Conservation (phyloP, 2,113 vertebrate species). For the Scophthalmus maximus region DNA sequence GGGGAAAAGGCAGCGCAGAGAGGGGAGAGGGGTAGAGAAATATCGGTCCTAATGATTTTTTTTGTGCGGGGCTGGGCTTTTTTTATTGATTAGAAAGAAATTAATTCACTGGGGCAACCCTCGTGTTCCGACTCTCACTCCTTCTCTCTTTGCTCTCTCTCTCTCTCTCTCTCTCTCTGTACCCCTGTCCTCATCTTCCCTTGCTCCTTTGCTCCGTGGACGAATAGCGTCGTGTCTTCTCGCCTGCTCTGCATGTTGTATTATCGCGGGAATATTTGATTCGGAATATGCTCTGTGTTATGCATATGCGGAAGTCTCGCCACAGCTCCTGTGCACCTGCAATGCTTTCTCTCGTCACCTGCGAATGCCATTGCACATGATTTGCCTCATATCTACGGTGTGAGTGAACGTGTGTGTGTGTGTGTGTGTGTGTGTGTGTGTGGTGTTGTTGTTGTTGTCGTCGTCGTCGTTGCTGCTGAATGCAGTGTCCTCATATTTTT, state of each 20-base stretch:
- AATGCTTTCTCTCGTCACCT: background rate
- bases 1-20: slow-evolving; percentile 59
- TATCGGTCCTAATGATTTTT: slow-evolving; percentile 72
- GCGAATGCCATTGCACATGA: background rate
- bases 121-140: slow-evolving; percentile 58
- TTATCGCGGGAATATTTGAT: slow-evolving; percentile 84
- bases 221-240: slow-evolving; percentile 74
- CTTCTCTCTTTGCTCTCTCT: slow-evolving; percentile 28
- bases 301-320: slow-evolving; percentile 53
- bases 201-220: slow-evolving; percentile 69
- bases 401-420: background rate
- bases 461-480: background rate
- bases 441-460: too few relatives aligned
- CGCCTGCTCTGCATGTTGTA: slow-evolving; percentile 82
- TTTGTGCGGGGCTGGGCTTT: slow-evolving; percentile 64
- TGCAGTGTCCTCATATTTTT: background rate
- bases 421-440: too few relatives aligned
- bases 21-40: slow-evolving; percentile 63
- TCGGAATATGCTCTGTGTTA: slow-evolving; percentile 54
- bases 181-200: slow-evolving; percentile 40
- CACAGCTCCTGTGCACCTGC: background rate
- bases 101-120: slow-evolving; percentile 80
- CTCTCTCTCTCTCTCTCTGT: slow-evolving; percentile 24
- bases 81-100: slow-evolving; percentile 83
- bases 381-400: background rate